These are phyloP conservation scores for Etheostoma spectabile DNA, from an alignment of 2,113 vertebrate genomes.

Conservation along the genomic window DNA sequence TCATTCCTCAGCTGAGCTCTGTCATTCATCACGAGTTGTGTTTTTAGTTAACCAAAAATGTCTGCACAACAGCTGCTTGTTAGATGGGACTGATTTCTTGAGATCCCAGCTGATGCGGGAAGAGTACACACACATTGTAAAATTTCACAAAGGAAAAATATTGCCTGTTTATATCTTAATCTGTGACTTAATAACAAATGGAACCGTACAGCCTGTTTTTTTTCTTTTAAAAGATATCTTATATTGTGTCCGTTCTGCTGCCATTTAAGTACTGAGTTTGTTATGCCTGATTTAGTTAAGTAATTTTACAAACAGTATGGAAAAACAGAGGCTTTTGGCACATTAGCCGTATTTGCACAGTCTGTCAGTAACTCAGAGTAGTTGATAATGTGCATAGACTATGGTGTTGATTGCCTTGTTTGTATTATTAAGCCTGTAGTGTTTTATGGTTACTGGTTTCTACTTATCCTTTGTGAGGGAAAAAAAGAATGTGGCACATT, in stretches of 20 bases:
- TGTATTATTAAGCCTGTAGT: too few species aligned
- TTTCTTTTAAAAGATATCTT: background rate
- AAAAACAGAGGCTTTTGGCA: conserved; percentile 18
- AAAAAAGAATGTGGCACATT: conserved; percentile 19
- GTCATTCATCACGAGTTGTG: conserved; percentile 35
- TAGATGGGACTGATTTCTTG: conserved; percentile 32
- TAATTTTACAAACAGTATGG: conserved; percentile 14
- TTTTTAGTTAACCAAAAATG: conserved; percentile 62
- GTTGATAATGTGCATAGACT: background rate
- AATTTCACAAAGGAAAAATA: background rate
- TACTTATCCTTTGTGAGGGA: conserved; percentile 3
- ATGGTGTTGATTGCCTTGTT: background rate
- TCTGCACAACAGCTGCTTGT: conserved; percentile 64
- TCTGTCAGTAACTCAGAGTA: background rate
- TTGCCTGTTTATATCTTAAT: conserved; percentile 5
- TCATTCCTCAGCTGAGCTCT: conserved; percentile 5
- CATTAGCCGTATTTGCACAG: background rate
- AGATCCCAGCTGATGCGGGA: conserved; percentile 29
- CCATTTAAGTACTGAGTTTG: conserved; percentile 1
- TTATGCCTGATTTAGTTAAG: background rate
- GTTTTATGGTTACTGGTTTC: background rate
- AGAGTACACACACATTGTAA: background rate
- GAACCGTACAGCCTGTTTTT: background rate
- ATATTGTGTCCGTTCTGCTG: conserved; percentile 5
- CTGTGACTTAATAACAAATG: background rate